Base-by-base conservation (phyloP, 2,888 invertebrate genomes). In the Enoplolaimus lenunculus region DNA sequence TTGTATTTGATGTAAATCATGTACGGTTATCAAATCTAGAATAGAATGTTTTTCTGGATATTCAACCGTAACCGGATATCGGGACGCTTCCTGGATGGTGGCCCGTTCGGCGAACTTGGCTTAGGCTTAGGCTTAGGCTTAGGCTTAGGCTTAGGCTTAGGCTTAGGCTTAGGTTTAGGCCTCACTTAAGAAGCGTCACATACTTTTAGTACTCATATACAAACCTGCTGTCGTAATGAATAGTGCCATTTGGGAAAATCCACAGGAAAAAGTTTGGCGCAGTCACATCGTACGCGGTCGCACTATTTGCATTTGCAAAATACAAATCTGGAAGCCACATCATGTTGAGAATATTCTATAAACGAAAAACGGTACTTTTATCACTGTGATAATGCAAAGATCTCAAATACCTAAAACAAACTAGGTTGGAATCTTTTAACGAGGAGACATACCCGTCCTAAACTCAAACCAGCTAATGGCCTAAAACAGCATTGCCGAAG, bases 221-320 rank as follows among this genome's bases (percentile, higher is more conserved):
- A n/a, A 59, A 78, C 78, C 79, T 74, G 71, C 76, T 75, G 70
- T 79, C 79, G 71, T 79, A 79, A 75, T 76, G 78, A 30, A 79
- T 75, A 2, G 78, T 78, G 2, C 79, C 79, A 68, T 79, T 78
- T n/a, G 76, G 75, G 70, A 77, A 79, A 7, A 79, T 76, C 79
- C 79, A 80, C 1, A 80, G 76, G 3, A 80, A 68, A 65, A 80
- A 80, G 68, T 79, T 79, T 0, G 79, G 79, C 66, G 73, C 73
- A 3, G 79, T 79, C 13, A 79, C 79, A n/a, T 77, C 74, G 72
- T 80, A 79, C 69, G 78, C 78, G 31, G 72, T 73, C 60, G 79
- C 75, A 1, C 75, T 76, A 29, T 77, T 71, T 2, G 79, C 79
- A 68, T 79, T 79, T 1, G 79, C 79, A 70, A 79, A 79, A 73